Evolutionary conservation across 2,888 invertebrate genomes (phyloP), one percentile per base, ranked within the genome.

Genomic region (Diarsia brunnea): DNA sequence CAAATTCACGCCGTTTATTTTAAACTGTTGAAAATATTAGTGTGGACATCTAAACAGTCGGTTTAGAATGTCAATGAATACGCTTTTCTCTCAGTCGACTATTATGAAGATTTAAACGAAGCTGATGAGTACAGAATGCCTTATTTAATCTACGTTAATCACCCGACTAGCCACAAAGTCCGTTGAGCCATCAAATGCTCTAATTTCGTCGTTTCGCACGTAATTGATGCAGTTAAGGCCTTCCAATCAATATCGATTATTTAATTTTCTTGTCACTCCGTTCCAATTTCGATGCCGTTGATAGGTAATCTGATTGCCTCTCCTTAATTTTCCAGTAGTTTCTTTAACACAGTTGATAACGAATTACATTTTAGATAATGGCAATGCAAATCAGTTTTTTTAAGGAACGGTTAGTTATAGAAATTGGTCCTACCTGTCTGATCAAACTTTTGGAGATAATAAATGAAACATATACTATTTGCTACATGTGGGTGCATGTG

Each of bases 201-300:
- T 69, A 69, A 61, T 72, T 72, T 21, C 49, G n/a, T 60, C 24
- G 43, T 12, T 27, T 75, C 31, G 45, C 78, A 73, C 55, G 31
- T 75, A 79, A 82, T 84, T 49, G 63, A 38, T 79, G 53, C 72
- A 75, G 16, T 70, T 82, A 74, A 61, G 58, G 66, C 55, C 67
- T 14, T 69, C 43, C 66, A 61, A 78, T 83, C 64, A 49, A 79
- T 72, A 79, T 66, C 53, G 69, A 82, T 84, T 75, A 75, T 75
- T 79, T 47, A 83, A 82, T 82, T 84, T 69, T 69, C 84, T 74
- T 71, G 69, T 75, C 80, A 43, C 53, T 66, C 24, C 69, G 58
- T 58, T 69, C 82, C 69, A 72, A 79, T 84, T 84, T 51, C 43
- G 61, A 49, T 66, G 43, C 47, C n/a, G 21, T 58, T n/a, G 49